These are phyloP conservation scores for Verasper variegatus DNA, from an alignment of 2,113 vertebrate species.

Conservation along the genomic window DNA sequence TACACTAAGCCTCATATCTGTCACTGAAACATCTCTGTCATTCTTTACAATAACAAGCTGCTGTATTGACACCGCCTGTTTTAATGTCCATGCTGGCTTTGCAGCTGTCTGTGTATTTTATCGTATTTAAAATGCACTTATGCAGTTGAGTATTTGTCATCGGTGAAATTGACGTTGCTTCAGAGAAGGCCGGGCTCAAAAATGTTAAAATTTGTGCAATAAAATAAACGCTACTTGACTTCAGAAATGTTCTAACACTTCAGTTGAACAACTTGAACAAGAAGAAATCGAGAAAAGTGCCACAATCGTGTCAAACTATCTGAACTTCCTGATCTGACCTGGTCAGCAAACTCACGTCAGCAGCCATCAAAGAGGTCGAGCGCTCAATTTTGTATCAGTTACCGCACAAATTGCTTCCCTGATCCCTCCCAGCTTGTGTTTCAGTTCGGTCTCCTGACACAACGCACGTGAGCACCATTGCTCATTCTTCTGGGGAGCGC, in stretches of 20 bases:
- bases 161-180: background rate
- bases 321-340: slow-evolving; percentile 3
- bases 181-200: background rate
- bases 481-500: slow-evolving; percentile 43
- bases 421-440: slow-evolving; percentile 74
- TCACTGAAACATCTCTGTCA: slow-evolving; percentile 72
- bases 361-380: slow-evolving; percentile 47
- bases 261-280: no score
- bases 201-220: background rate
- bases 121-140: slow-evolving; percentile 11
- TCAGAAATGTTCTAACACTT: background rate
- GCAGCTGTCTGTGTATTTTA: slow-evolving; percentile 18
- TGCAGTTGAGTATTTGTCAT: background rate
- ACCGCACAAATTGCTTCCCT: slow-evolving; percentile 74
- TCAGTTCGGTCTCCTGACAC: slow-evolving; percentile 68
- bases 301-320: background rate
- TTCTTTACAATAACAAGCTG: slow-evolving; percentile 60
- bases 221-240: background rate
- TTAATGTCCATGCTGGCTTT: slow-evolving; percentile 24
- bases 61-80: slow-evolving; percentile 32
- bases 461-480: slow-evolving; percentile 57
- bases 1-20: slow-evolving; percentile 67
- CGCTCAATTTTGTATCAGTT: slow-evolving; percentile 55
- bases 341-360: slow-evolving; percentile 14
- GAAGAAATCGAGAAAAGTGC: background rate